Conservation (phyloP, 2,888 invertebrate genomes). For the Oscheius sp. region DNA sequence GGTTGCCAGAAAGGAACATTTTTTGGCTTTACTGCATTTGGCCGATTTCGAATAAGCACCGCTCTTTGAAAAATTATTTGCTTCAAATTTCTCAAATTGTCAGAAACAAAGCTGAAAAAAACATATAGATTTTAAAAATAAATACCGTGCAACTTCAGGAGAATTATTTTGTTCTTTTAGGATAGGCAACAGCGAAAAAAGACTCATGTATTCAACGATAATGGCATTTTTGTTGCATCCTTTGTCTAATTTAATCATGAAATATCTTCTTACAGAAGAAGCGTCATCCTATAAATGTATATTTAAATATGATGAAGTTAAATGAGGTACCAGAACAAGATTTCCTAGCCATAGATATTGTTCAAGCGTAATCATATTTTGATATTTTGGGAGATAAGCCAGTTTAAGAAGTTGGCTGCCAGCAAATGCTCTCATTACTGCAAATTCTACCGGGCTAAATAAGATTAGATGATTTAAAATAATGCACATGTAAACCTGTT, state of each 20-base stretch:
- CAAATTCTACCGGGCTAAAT: slow-evolving; percentile 42
- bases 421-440: slow-evolving; percentile 32
- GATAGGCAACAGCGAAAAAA: slow-evolving; percentile 4
- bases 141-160: neutral
- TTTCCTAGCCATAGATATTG: slow-evolving; percentile 17
- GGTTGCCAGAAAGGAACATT: slow-evolving; percentile 24
- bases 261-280: slow-evolving; percentile 1
- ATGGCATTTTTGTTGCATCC: neutral
- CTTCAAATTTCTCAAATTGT: neutral
- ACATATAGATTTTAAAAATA: neutral
- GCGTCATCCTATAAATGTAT: neutral
- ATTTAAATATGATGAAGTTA: too few relatives aligned
- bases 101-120: neutral
- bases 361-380: slow-evolving; percentile 23
- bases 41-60: neutral
- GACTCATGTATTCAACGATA: slow-evolving; percentile 5
- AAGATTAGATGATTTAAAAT: neutral
- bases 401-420: slow-evolving; percentile 39
- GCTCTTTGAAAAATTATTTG: neutral
- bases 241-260: neutral
- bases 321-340: slow-evolving; percentile 7
- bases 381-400: slow-evolving; percentile 1
- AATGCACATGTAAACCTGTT: too few relatives aligned
- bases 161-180: neutral
- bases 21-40: neutral